Conservation (phyloP, 1,140 invertebrate genomes). For the Radopholus similis region DNA sequence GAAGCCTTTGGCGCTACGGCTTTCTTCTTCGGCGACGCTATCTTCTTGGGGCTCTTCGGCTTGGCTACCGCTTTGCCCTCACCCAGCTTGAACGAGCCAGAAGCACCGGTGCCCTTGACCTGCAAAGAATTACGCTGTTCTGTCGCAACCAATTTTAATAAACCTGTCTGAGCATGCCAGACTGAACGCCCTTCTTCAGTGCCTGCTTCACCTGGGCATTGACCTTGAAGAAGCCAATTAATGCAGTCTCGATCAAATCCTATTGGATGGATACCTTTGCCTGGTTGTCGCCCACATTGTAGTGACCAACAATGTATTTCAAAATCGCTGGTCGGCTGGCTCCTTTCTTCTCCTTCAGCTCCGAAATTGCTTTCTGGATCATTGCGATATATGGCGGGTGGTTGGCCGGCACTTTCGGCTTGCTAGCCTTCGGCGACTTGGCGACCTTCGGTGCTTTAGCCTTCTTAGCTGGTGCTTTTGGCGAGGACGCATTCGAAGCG, state of each 20-base stretch:
- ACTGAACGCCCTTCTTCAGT: conserved; percentile 23
- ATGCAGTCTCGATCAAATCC: too few species aligned
- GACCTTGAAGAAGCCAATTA: conserved; percentile 17
- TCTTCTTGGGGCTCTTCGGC: too few species aligned
- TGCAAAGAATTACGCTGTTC: neutral
- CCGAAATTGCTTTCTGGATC: conserved; percentile 32
- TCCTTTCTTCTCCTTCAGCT: conserved; percentile 39
- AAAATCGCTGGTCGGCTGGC: conserved; percentile 32
- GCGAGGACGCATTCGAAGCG: neutral
- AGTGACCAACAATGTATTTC: conserved; percentile 40
- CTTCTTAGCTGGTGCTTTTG: neutral
- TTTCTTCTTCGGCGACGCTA: conserved; percentile 21
- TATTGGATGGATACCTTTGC: too few species aligned
- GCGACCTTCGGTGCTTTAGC: conserved; percentile 1
- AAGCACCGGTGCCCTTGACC: conserved; percentile 45
- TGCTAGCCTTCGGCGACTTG: conserved; percentile 17
- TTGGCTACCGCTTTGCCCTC: conserved; percentile 23
- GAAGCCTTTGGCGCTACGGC: conserved; percentile 9
- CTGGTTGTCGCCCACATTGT: conserved; percentile 37
- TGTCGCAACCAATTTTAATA: neutral
- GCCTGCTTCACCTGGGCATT: conserved; percentile 25
- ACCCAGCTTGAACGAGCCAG: conserved; percentile 42
- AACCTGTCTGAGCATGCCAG: conserved; percentile 27
- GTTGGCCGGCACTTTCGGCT: conserved; percentile 21
- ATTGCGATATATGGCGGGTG: conserved; percentile 30